Evolutionary conservation across 1,140 invertebrate genomes (phyloP).

Genomic region (Euwallacea fornicatus): DNA sequence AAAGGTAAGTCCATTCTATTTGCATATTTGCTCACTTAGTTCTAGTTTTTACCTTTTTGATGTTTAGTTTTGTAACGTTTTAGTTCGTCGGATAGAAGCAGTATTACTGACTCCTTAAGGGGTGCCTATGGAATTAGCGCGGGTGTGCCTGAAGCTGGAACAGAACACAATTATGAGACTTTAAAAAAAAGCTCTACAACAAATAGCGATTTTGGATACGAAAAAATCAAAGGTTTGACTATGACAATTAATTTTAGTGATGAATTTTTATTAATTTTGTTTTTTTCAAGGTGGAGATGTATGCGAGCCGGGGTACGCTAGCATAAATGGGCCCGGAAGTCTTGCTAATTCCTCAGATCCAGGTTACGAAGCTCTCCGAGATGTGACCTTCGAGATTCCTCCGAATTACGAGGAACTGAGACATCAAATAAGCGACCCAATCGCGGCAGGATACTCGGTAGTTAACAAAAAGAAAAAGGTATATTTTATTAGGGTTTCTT

Average conservation of each 20-base stretch:
- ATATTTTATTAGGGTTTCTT: not conserved
- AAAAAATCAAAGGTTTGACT: slow-evolving; percentile 58
- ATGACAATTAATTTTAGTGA: not conserved
- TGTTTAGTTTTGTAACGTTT: slow-evolving; percentile 6
- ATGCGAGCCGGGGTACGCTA: slow-evolving; percentile 52
- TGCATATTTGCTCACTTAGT: not conserved
- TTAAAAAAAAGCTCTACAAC: slow-evolving; percentile 55
- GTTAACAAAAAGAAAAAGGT: slow-evolving; percentile 56
- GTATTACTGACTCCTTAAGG: slow-evolving; percentile 14
- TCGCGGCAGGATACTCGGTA: slow-evolving; percentile 56
- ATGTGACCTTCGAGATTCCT: slow-evolving; percentile 59
- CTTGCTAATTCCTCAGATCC: slow-evolving; percentile 63
- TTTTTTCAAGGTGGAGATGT: slow-evolving; percentile 34
- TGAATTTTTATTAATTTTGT: slow-evolving; percentile 15
- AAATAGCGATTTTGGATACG: slow-evolving; percentile 65
- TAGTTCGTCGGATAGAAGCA: slow-evolving; percentile 11
- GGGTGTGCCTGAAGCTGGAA: not conserved
- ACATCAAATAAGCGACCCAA: slow-evolving; percentile 49
- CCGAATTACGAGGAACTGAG: slow-evolving; percentile 73
- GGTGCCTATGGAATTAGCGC: not conserved
- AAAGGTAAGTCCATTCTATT: slow-evolving; percentile 22
- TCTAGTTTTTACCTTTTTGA: not conserved
- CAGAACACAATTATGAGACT: slow-evolving; percentile 50
- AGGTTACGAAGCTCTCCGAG: slow-evolving; percentile 62
- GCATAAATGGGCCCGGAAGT: slow-evolving; percentile 59